Conservation (phyloP, 2,888 invertebrate genomes). For the Megaustenia siamemsis region DNA sequence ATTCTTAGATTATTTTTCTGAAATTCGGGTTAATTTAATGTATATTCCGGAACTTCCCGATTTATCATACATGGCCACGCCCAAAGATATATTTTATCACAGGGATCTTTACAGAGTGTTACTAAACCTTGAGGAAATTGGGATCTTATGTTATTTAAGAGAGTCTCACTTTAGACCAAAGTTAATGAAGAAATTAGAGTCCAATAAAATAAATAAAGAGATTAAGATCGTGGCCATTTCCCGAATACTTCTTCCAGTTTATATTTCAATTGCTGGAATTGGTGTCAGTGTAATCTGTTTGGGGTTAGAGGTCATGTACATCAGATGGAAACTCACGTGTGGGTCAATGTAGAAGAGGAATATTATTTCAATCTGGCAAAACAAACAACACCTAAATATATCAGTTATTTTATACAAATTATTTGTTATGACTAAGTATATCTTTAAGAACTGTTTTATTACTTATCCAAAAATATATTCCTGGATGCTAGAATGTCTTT, state of each 20-base stretch:
- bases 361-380: neutral
- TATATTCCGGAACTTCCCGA: neutral
- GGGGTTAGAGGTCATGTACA: neutral
- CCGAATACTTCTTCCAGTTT: neutral
- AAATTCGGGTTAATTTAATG: neutral
- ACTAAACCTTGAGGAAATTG: neutral
- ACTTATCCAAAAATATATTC: no score
- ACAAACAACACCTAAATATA: no score
- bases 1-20: neutral
- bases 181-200: neutral
- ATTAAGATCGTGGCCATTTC: conserved; percentile 20
- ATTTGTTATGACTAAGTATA: no score
- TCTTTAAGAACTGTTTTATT: no score
- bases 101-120: neutral
- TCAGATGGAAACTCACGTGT: neutral
- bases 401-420: no score
- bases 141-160: neutral
- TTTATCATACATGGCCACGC: neutral
- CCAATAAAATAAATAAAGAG: neutral
- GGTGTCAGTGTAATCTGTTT: neutral
- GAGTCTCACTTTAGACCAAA: neutral
- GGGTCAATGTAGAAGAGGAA: neutral
- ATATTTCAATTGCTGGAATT: neutral
- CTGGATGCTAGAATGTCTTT: no score
- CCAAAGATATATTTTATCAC: neutral